phyloP scores from a whole-genome alignment of 2,888 invertebrate species.

The Julus scanicus region DNA sequence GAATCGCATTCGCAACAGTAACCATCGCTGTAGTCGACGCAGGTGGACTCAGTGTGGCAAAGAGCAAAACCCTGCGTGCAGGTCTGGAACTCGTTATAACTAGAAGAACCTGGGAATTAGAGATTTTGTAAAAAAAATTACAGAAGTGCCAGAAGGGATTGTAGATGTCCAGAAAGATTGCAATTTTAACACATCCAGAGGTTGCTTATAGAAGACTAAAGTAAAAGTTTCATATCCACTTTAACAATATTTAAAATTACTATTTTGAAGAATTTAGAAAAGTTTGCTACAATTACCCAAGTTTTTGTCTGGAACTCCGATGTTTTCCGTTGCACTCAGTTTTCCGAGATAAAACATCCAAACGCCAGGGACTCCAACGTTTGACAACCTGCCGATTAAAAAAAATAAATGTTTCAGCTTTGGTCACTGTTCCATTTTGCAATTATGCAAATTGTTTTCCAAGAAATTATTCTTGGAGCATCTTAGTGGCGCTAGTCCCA shows the following conservation, averaged over 20 bases:
- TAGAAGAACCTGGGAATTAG: neutral
- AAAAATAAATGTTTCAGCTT: slow-evolving; percentile 8
- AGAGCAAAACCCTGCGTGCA: slow-evolving; percentile 72
- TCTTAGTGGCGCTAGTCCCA: neutral
- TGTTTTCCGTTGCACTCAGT: slow-evolving; percentile 72
- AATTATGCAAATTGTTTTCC: neutral
- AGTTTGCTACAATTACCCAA: slow-evolving; percentile 54
- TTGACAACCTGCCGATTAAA: slow-evolving; percentile 78
- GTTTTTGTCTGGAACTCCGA: slow-evolving; percentile 75
- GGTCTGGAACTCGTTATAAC: slow-evolving; percentile 68
- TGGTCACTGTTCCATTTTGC: neutral
- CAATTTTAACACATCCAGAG: slow-evolving; percentile 36
- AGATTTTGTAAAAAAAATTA: neutral
- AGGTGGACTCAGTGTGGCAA: slow-evolving; percentile 85
- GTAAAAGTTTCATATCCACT: too few relatives aligned
- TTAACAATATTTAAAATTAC: too few relatives aligned
- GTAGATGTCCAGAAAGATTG: too few relatives aligned
- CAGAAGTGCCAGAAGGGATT: neutral
- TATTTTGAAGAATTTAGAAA: too few relatives aligned
- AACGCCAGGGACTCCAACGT: slow-evolving; percentile 83
- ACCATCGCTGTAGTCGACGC: slow-evolving; percentile 83
- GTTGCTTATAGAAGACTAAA: too few relatives aligned
- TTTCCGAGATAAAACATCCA: slow-evolving; percentile 89
- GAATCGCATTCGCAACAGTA: slow-evolving; percentile 88
- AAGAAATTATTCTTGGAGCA: neutral